Evolutionary conservation across 2,888 invertebrate species (phyloP).

Genomic region (Teleiodes luculella): DNA sequence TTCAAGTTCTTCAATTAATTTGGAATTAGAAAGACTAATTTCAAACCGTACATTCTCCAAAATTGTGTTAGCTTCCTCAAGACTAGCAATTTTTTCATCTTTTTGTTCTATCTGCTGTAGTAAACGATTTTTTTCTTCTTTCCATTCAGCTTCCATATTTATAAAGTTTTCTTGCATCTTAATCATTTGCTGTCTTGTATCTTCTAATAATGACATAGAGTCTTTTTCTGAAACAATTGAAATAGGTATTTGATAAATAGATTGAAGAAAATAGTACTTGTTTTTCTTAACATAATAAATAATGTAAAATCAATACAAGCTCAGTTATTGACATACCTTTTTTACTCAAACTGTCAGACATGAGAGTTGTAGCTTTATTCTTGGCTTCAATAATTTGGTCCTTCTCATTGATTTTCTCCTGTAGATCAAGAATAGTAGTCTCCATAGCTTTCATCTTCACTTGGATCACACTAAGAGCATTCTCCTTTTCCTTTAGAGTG

Average conservation of each 20-base stretch:
- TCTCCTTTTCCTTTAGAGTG: slow-evolving; percentile 80
- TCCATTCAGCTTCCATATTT: slow-evolving; percentile 83
- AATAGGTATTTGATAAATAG: background rate
- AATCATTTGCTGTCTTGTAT: slow-evolving; percentile 88
- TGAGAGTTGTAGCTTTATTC: slow-evolving; percentile 86
- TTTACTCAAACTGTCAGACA: slow-evolving; percentile 85
- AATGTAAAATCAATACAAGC: too few relatives aligned
- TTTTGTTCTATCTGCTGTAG: slow-evolving; percentile 75
- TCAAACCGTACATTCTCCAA: slow-evolving; percentile 70
- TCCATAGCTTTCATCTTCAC: slow-evolving; percentile 82
- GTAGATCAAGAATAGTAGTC: slow-evolving; percentile 86
- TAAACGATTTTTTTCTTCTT: slow-evolving; percentile 80
- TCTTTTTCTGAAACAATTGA: slow-evolving; percentile 78
- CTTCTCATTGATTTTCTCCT: slow-evolving; percentile 89
- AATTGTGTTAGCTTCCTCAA: slow-evolving; percentile 78
- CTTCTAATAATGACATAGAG: slow-evolving; percentile 85
- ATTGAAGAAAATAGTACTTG: background rate
- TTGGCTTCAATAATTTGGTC: slow-evolving; percentile 90
- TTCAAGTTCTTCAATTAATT: slow-evolving; percentile 74
- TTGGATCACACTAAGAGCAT: slow-evolving; percentile 61
- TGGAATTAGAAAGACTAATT: slow-evolving; percentile 74
- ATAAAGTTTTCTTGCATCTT: slow-evolving; percentile 89
- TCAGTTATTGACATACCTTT: slow-evolving; percentile 58
- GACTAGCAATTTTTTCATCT: slow-evolving; percentile 72
- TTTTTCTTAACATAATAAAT: too few relatives aligned